Base-by-base conservation (phyloP, 2,113 vertebrate genomes). In the Blennius ocellaris region DNA sequence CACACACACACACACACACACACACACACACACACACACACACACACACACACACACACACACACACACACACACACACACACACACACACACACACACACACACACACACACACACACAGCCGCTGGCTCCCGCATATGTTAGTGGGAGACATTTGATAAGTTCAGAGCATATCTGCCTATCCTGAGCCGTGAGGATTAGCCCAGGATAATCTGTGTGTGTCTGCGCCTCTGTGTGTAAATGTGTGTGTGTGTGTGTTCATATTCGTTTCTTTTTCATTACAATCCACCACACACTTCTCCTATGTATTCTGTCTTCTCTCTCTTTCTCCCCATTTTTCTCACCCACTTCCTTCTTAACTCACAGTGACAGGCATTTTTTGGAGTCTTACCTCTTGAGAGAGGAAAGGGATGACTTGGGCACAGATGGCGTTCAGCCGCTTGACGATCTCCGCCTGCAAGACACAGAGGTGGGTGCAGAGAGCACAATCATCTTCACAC, bases 341-440 rank as follows among this genome's bases (percentile, higher is more conserved):
- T 69, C 78, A 16, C 83, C 78, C 84, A 75, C 83, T 55, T 74
- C 64, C 12, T 36, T 80, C 86, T 88, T 88, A 87, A 89, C 80
- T 82, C 77, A 38, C 50, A 69, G 62, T 51, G 80, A 87, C 78
- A 82, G 83, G 73, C 65, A 44, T 78, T 75, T 81, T 30, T 30
- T 73, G 8, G 12, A 69, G 68, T 86, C 93, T 96, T 96, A 98
- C 97, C 96, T 98, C 96, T 85, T 97, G 97, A 89, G 97, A 98
- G 90, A 98, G 92, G 92, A 98, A 98, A 58, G 97, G 97, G 94
- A 98, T 97, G 92, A 98, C 96, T 94, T 98, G 96, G 71, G 96
- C 97, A 85, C 97, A 98, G 93, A 98, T 98, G 87, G 97, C 96
- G n/a, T 98, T 98, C 92, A 98, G 95, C 76, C 97, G 95, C 81